phyloP scores from a whole-genome alignment of 2,113 vertebrate genomes.

The Otus sunia region DNA sequence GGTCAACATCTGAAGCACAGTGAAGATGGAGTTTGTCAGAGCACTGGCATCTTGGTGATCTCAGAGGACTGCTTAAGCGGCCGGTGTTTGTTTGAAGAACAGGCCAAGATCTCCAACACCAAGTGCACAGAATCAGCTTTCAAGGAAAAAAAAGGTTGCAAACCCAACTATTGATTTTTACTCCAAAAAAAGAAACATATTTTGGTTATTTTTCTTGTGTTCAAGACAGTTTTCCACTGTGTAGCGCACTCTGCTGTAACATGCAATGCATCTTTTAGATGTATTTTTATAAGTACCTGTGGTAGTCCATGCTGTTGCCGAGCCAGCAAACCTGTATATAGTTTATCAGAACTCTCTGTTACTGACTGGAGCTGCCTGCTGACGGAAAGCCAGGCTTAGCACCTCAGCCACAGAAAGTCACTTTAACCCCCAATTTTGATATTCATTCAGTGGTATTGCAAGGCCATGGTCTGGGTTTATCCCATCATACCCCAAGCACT shows the following conservation, averaged over 20 bases:
- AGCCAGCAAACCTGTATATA: background rate
- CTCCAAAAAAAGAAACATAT: background rate
- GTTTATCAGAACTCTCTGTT: background rate
- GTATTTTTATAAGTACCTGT: background rate
- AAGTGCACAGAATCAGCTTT: background rate
- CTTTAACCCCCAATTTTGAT: background rate
- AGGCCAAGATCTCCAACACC: background rate
- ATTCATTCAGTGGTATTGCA: background rate
- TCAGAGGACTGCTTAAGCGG: background rate
- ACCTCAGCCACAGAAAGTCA: background rate
- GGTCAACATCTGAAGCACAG: conserved; percentile 21
- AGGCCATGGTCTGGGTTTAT: background rate
- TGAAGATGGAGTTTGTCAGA: conserved; percentile 42
- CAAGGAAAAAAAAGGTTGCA: background rate
- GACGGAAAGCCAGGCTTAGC: background rate
- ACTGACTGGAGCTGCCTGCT: background rate
- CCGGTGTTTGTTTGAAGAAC: background rate
- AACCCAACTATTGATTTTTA: background rate
- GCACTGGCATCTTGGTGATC: background rate
- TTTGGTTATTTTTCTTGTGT: background rate
- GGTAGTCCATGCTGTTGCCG: background rate
- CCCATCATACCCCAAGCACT: background rate
- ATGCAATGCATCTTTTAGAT: background rate
- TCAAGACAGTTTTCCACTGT: background rate
- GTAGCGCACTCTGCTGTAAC: background rate